Percentiles rank a stretch among this genome's conserved stretches.
Evolutionary conservation across 1,140 invertebrate genomes (phyloP).

Genomic region (Aradophagus sp.): DNA sequence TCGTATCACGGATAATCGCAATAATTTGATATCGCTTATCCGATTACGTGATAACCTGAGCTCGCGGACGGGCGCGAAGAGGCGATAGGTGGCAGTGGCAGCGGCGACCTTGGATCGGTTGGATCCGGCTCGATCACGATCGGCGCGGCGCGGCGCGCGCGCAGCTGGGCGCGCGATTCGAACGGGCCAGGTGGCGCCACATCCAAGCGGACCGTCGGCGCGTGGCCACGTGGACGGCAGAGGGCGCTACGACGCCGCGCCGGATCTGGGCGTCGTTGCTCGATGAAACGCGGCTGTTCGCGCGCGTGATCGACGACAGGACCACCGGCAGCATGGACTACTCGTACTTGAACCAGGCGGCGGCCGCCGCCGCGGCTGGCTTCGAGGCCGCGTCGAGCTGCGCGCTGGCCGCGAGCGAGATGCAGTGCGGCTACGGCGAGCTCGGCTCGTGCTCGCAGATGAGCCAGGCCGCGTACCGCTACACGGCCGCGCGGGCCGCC

Average conservation of each 20-base stretch:
- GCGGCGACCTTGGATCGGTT: conserved; percentile 6
- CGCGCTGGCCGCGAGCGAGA: conserved; percentile 79
- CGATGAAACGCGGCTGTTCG: conserved; percentile 50
- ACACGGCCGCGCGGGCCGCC: conserved; percentile 77
- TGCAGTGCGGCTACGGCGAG: conserved; percentile 88
- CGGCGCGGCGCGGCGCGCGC: conserved; percentile 31
- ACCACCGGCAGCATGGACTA: conserved; percentile 83
- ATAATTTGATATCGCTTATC: conserved; percentile 79
- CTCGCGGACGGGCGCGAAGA: conserved; percentile 28
- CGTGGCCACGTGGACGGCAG: conserved; percentile 32
- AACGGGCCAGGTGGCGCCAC: conserved; percentile 28
- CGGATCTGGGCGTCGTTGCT: conserved; percentile 51
- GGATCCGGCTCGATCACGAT: conserved; percentile 19
- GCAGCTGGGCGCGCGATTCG: conserved; percentile 11
- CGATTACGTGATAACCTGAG: conserved; percentile 72
- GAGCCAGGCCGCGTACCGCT: conserved; percentile 84
- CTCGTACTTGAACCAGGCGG: conserved; percentile 83
- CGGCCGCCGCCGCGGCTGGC: conserved; percentile 76
- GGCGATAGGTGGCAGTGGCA: conserved; percentile 11
- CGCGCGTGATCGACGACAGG: conserved; percentile 47
- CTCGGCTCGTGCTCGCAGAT: conserved; percentile 90
- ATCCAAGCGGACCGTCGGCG: conserved; percentile 27
- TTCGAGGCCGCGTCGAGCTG: conserved; percentile 80
- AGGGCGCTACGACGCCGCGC: too few species aligned
- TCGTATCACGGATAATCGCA: conserved; percentile 71